Conservation (phyloP, 2,888 invertebrate genomes). For the Poecilus cupreus region DNA sequence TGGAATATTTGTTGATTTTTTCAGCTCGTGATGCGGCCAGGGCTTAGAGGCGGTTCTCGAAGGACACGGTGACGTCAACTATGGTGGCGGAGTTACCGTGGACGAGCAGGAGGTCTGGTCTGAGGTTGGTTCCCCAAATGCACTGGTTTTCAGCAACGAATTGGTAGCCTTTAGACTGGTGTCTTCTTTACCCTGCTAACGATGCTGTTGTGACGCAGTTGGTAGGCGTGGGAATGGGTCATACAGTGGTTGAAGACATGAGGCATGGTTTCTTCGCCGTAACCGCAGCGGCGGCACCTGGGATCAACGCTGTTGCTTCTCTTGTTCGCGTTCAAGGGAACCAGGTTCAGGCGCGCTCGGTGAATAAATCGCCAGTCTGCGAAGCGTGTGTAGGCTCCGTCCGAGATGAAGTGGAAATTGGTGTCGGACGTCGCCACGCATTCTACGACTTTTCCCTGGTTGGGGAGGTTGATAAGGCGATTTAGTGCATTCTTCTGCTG, state of each 20-base stretch:
- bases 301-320: constrained; percentile 40
- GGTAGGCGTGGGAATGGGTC: constrained; percentile 65
- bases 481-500: not conserved
- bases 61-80: constrained; percentile 66
- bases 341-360: constrained; percentile 66
- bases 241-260: constrained; percentile 69
- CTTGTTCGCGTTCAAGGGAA: constrained; percentile 65
- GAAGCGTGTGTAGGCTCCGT: constrained; percentile 65
- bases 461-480: not conserved
- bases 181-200: not conserved
- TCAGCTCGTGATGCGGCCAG: constrained; percentile 62
- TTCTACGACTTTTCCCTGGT: constrained; percentile 22
- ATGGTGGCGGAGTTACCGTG: constrained; percentile 63
- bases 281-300: constrained; percentile 53
- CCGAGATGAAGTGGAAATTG: constrained; percentile 65
- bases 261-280: constrained; percentile 66
- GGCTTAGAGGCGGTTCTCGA: constrained; percentile 65
- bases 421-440: constrained; percentile 18
- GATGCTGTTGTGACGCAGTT: constrained; percentile 63
- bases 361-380: constrained; percentile 71
- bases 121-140: constrained; percentile 59
- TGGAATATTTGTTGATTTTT: constrained; percentile 61
- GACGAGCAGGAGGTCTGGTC: constrained; percentile 64
- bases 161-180: too few relatives aligned
- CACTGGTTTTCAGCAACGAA: constrained; percentile 56